Base-by-base conservation (phyloP, 2,888 invertebrate genomes). In the Galeopsomyia nigrocyanea region DNA sequence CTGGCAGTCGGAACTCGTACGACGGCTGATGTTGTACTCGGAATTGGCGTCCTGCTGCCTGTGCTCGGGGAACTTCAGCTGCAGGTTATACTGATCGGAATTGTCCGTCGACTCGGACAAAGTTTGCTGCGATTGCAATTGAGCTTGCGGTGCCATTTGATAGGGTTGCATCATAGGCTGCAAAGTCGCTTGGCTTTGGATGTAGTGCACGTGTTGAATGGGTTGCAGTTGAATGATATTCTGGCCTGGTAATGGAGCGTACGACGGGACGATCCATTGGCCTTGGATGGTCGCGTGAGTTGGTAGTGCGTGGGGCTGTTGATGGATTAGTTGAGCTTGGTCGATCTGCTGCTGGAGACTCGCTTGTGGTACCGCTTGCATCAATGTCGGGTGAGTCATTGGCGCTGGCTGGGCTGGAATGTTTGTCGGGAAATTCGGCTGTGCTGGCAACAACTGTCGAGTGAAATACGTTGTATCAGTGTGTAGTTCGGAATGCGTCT, bases 1-100 rank as follows among this genome's bases (percentile, higher is more conserved):
- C 60, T 84, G 85, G 57, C 80, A 83, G 58, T 86, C 86, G 0
- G 83, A 82, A 63, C 83, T 85, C 3, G 83, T 81, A 51, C 86
- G 81, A 63, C 82, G 81, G 77, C 81, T 82, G n/a, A 77, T 74
- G 70, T 71, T 82, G 46, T 67, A 75, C 16, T 75, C 79, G n/a
- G 75, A 76, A 67, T 80, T 80, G 17, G 80, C 79, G n/a, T 80
- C 78, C 57, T 78, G 80, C 39, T 82, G 82, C 0, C 85, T 82
- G 22, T 81, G 81, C 0, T 86, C 83, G 0, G 80, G 78, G 14
- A 82, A 76, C 63, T 81, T 80, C 14, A 83, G 72, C 71, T 84
- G 82, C 14, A 83, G 61, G 65, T 82, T 80, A 21, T 80, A 76
- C 21, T 82, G 78, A 46, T 79, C 77, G 3, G 66, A 51, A 21